These are phyloP conservation scores for Caprella mutica DNA, from an alignment of 2,888 invertebrate genomes.

Conservation along the genomic window DNA sequence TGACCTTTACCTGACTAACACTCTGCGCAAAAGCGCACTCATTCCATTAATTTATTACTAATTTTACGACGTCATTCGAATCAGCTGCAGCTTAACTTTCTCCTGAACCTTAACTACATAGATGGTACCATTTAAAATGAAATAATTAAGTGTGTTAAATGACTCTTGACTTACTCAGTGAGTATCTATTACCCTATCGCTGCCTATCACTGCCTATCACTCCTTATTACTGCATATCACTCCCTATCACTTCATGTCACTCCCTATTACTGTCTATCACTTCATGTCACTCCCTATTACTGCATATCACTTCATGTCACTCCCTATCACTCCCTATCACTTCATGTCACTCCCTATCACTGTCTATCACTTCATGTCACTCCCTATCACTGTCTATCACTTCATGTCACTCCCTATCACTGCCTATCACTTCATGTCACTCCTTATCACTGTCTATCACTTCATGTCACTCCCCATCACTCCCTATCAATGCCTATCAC, in stretches of 20 bases:
- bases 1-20: no score
- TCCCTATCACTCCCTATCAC: not conserved
- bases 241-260: not conserved
- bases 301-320: not conserved
- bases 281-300: not conserved
- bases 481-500: not conserved
- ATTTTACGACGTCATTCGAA: no score
- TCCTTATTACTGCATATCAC: not conserved
- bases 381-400: no score
- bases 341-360: not conserved
- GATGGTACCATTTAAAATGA: no score
- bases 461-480: no score
- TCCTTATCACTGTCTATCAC: no score
- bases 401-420: not conserved
- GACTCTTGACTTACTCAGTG: not conserved
- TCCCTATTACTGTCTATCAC: not conserved
- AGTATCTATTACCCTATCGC: not conserved
- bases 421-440: not conserved
- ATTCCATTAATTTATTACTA: no score
- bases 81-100: no score
- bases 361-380: no score
- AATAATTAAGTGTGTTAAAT: no score
- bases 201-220: not conserved
- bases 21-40: no score
- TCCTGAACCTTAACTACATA: no score